Conservation (phyloP, 2,888 invertebrate genomes). For the Coelinius sp. region DNA sequence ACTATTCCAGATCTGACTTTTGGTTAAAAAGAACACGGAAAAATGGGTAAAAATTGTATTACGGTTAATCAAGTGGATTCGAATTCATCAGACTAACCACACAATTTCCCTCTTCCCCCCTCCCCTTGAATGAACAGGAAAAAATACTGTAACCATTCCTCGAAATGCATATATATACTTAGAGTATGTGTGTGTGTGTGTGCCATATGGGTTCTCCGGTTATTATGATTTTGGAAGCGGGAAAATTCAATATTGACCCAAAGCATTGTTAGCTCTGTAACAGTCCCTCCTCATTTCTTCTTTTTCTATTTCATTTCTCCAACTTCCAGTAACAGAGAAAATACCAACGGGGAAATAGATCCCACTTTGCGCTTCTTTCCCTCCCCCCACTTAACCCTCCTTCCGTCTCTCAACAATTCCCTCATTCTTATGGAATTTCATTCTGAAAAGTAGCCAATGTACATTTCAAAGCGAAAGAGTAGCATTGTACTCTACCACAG, state of each 20-base stretch:
- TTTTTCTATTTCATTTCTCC: slow-evolving; percentile 31
- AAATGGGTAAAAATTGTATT: not conserved
- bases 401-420: not conserved
- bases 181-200: no score
- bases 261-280: slow-evolving; percentile 42
- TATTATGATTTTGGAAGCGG: slow-evolving; percentile 35
- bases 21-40: not conserved
- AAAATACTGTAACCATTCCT: slow-evolving; percentile 20
- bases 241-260: slow-evolving; percentile 48
- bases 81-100: slow-evolving; percentile 12
- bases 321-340: not conserved
- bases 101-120: not conserved
- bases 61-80: slow-evolving; percentile 20
- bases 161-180: slow-evolving; percentile 7
- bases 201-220: slow-evolving; percentile 31
- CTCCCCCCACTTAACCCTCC: not conserved
- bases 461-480: not conserved
- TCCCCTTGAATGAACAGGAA: not conserved
- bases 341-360: not conserved
- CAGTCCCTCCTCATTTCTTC: slow-evolving; percentile 27
- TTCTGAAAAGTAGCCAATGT: slow-evolving; percentile 7
- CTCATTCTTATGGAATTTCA: slow-evolving; percentile 22
- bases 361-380: not conserved
- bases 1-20: not conserved
- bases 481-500: not conserved